phyloP scores from a whole-genome alignment of 2,797 vertebrate genomes.

The Girardinus metallicus region DNA sequence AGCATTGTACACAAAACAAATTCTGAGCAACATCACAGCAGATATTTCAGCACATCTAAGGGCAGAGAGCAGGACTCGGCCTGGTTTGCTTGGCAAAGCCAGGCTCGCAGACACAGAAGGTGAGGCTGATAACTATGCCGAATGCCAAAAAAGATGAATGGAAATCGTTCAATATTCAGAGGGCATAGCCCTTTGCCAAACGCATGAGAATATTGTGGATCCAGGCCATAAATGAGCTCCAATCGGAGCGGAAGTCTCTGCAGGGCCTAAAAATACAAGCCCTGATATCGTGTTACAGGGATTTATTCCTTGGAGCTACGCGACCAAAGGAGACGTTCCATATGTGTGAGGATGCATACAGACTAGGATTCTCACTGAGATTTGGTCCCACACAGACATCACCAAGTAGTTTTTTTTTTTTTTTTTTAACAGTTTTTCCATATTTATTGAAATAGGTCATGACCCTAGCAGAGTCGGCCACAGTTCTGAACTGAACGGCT shows the following conservation, averaged over 20 bases:
- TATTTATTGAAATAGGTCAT: neutral
- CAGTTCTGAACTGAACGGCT: neutral
- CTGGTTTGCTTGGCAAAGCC: neutral
- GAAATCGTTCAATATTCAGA: conserved; percentile 8
- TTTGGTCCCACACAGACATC: neutral
- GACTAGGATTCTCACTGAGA: neutral
- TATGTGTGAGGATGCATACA: neutral
- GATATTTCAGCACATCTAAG: neutral
- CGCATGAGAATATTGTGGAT: conserved; percentile 1
- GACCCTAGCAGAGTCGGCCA: neutral
- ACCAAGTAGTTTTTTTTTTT: neutral
- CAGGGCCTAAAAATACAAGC: conserved; percentile 6
- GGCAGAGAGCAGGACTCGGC: neutral
- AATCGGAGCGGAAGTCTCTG: neutral
- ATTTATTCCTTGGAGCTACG: conserved; percentile 5
- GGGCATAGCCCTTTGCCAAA: conserved; percentile 2
- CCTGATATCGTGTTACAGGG: neutral
- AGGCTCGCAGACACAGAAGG: conserved; percentile 3
- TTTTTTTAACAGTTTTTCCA: too few relatives aligned
- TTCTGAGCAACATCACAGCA: neutral
- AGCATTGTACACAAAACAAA: neutral
- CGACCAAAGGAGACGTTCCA: neutral
- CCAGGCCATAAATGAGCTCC: conserved; percentile 3
- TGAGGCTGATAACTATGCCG: conserved; percentile 2
- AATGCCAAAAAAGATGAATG: conserved; percentile 6